These are phyloP conservation scores for Drosophila malerkotliana DNA, from an alignment of 1,140 invertebrate species.

Conservation along the genomic window DNA sequence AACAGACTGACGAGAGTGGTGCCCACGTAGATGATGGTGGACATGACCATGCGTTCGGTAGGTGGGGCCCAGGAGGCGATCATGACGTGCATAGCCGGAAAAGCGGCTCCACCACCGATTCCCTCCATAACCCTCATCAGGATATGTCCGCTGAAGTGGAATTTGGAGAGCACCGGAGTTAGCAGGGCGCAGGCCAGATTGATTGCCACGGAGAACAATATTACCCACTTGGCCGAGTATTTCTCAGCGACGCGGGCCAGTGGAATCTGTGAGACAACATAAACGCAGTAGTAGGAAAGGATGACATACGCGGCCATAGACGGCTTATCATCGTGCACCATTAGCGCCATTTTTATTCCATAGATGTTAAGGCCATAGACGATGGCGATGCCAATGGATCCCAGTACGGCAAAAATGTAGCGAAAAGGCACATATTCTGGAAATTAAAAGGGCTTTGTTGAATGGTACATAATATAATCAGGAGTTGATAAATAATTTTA, in stretches of 20 bases:
- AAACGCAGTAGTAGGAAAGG: too few species aligned
- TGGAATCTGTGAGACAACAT: conserved; percentile 88
- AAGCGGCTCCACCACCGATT: conserved; percentile 91
- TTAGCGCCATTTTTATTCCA: too few species aligned
- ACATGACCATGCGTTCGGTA: conserved; percentile 88
- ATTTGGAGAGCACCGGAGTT: conserved; percentile 87
- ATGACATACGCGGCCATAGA: too few species aligned
- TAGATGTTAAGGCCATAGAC: conserved; percentile 94
- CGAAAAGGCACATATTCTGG: conserved; percentile 77
- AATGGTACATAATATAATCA: conserved; percentile 42
- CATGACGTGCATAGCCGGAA: conserved; percentile 92
- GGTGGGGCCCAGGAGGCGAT: conserved; percentile 86
- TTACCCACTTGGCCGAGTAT: conserved; percentile 93
- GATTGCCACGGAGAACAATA: conserved; percentile 91
- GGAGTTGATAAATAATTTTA: too few species aligned
- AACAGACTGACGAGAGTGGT: conserved; percentile 90
- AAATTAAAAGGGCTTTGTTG: conserved; percentile 4
- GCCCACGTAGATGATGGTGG: conserved; percentile 88
- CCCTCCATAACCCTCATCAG: conserved; percentile 91
- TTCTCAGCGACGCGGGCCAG: conserved; percentile 91
- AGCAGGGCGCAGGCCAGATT: conserved; percentile 90
- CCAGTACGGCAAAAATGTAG: conserved; percentile 77
- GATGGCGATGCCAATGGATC: conserved; percentile 93
- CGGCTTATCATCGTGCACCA: too few species aligned
- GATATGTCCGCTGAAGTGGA: conserved; percentile 87